phyloP scores from a whole-genome alignment of 1,140 invertebrate species.

The Magallana gigas region DNA sequence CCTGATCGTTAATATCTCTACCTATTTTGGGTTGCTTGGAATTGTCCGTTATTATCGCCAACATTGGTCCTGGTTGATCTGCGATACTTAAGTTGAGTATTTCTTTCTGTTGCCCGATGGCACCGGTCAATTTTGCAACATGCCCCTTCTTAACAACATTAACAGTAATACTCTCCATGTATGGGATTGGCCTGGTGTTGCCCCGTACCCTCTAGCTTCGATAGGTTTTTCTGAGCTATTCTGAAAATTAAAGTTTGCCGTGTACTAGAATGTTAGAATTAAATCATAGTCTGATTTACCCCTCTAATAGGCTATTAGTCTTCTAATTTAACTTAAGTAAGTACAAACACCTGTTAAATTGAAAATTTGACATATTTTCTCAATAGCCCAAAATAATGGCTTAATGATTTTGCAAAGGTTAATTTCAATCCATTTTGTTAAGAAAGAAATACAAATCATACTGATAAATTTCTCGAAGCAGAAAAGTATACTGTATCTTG shows the following conservation, averaged over 20 bases:
- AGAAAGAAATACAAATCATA: too few species aligned
- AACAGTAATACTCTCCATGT: neutral
- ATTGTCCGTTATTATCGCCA: neutral
- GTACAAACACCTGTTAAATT: too few species aligned
- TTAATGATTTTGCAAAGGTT: too few species aligned
- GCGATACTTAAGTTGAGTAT: neutral
- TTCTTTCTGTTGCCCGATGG: neutral
- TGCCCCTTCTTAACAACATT: neutral
- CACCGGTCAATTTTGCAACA: neutral
- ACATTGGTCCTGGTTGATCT: neutral
- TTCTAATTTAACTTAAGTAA: too few species aligned
- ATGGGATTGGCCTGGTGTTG: neutral
- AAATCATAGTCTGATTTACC: too few species aligned
- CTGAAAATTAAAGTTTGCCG: neutral
- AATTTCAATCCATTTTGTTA: too few species aligned
- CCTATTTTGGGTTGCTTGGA: neutral
- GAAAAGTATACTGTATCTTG: too few species aligned
- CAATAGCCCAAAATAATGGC: too few species aligned
- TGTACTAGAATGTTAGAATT: too few species aligned
- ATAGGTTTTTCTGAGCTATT: neutral
- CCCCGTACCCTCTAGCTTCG: neutral
- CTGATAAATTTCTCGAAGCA: too few species aligned
- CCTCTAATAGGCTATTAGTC: too few species aligned
- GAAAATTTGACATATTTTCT: too few species aligned
- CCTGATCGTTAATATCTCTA: neutral